A percentile compares a stretch with the other conserved stretches of the same genome.
These are phyloP conservation scores for Alviniconcha strummeri DNA, from an alignment of 2,888 invertebrate genomes.

Conservation along the genomic window DNA sequence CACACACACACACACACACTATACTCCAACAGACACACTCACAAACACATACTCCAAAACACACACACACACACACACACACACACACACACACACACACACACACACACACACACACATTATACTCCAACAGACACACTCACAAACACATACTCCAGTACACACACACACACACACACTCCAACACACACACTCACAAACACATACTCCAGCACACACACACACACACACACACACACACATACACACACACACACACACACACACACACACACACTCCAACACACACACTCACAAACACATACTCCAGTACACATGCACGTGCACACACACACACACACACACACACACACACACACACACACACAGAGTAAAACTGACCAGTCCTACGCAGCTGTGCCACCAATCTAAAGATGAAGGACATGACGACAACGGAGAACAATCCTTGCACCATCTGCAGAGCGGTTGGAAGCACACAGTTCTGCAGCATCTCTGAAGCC, in stretches of 20 bases:
- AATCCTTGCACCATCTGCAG: constrained; percentile 64
- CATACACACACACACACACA: neutral
- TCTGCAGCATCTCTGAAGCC: constrained; percentile 54
- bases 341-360: neutral
- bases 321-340: neutral
- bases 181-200: neutral
- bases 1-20: too few relatives aligned
- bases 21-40: neutral
- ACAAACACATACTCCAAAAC: neutral
- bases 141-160: neutral
- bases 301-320: neutral
- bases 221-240: neutral
- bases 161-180: neutral
- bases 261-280: neutral
- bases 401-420: constrained; percentile 61
- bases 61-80: neutral
- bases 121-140: neutral
- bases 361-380: constrained; percentile 40
- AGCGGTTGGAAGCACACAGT: constrained; percentile 65
- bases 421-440: constrained; percentile 62
- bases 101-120: neutral
- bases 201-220: neutral
- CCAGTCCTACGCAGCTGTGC: constrained; percentile 54
- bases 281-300: neutral
- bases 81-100: neutral